These are phyloP conservation scores for Sylvicola cinctus DNA, from an alignment of 2,888 invertebrate species.

Conservation along the genomic window DNA sequence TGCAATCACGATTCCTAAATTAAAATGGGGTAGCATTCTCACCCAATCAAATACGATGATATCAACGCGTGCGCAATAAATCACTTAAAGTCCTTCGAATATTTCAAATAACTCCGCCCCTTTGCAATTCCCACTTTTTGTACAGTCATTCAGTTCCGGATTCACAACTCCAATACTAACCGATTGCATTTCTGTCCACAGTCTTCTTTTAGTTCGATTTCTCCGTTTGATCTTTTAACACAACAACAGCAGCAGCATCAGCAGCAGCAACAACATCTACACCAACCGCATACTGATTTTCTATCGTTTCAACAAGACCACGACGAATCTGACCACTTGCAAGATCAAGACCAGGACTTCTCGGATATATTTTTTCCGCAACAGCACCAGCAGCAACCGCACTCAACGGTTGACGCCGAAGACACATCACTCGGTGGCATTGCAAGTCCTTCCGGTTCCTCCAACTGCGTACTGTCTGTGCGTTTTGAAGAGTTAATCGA, in stretches of 20 bases:
- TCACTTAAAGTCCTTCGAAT: too few species aligned
- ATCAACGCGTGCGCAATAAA: too few species aligned
- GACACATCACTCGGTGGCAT: not conserved
- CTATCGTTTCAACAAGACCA: slow-evolving; percentile 17
- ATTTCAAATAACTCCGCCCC: slow-evolving; percentile 1
- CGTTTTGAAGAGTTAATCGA: not conserved
- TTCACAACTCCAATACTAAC: not conserved
- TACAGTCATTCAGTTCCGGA: too few species aligned
- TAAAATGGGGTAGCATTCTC: too few species aligned
- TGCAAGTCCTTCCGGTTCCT: slow-evolving; percentile 14
- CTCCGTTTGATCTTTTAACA: slow-evolving; percentile 25
- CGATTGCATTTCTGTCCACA: slow-evolving; percentile 9
- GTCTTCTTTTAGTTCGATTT: slow-evolving; percentile 25
- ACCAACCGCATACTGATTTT: slow-evolving; percentile 10
- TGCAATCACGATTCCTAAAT: too few species aligned
- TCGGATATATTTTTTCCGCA: not conserved
- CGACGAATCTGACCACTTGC: slow-evolving; percentile 9
- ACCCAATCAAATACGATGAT: too few species aligned
- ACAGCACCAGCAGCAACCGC: slow-evolving; percentile 3
- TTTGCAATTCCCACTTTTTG: not conserved
- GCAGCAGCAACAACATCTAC: slow-evolving; percentile 14
- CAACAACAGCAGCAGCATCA: slow-evolving; percentile 14
- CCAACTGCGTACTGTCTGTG: not conserved
- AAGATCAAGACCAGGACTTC: not conserved
- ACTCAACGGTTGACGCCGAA: too few species aligned